Percentiles rank a stretch among this genome's conserved stretches.
Evolutionary conservation across 2,888 invertebrate genomes (phyloP).

Genomic region (Drosophila neotestacea): DNA sequence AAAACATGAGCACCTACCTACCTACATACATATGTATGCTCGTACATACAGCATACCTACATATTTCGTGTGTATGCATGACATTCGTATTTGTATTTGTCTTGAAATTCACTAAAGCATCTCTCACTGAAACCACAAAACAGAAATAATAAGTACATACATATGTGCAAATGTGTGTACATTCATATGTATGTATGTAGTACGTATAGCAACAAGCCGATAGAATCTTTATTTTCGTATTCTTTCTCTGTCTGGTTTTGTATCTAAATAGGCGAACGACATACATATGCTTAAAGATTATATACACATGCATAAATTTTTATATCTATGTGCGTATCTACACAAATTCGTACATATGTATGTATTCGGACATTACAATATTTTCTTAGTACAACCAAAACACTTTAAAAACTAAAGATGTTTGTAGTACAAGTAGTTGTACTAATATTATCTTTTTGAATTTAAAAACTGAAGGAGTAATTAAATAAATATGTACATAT

Average conservation of each 20-base stretch:
- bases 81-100: constrained; percentile 25
- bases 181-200: constrained; percentile 23
- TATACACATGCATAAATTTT: constrained; percentile 10
- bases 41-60: constrained; percentile 7
- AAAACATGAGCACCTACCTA: constrained; percentile 5
- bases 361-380: neutral
- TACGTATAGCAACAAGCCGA: constrained; percentile 35
- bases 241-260: constrained; percentile 25
- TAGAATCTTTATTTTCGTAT: constrained; percentile 51
- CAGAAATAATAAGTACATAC: constrained; percentile 17
- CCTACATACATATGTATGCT: constrained; percentile 6
- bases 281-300: too few species aligned
- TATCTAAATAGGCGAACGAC: constrained; percentile 21
- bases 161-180: constrained; percentile 1
- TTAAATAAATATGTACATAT: too few species aligned
- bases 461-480: too few species aligned
- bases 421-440: neutral
- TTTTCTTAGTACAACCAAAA: neutral
- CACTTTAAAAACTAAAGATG: neutral
- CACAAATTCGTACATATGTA: neutral
- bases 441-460: neutral
- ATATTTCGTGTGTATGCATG: constrained; percentile 41
- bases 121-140: constrained; percentile 25
- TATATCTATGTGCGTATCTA: constrained; percentile 8
- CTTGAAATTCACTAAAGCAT: constrained; percentile 20